Percentiles rank a stretch among this genome's conserved stretches.
Conservation (phyloP, 2,888 invertebrate species). For the Pecten maximus region DNA sequence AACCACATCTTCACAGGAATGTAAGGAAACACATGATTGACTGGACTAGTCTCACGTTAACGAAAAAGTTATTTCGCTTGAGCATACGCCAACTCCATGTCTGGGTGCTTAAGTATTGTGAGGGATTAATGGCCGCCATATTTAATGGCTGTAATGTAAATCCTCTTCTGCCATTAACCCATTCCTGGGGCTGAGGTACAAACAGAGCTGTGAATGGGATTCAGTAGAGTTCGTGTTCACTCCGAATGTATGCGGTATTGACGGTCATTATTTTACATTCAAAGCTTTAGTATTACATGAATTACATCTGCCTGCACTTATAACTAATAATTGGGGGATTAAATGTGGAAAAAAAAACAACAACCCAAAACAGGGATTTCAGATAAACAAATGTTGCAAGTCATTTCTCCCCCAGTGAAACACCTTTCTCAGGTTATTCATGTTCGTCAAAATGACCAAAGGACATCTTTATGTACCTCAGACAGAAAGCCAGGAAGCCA, state of each 20-base stretch:
- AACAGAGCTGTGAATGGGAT: neutral
- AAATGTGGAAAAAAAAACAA: too few species aligned
- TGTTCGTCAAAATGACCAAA: too few species aligned
- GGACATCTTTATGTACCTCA: too few species aligned
- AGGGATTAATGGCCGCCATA: slow-evolving; percentile 1
- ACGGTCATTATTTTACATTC: neutral
- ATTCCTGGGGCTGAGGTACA: neutral
- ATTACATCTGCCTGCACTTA: too few species aligned
- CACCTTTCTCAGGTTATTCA: too few species aligned
- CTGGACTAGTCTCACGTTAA: neutral
- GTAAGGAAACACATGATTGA: slow-evolving; percentile 16
- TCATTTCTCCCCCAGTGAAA: too few species aligned
- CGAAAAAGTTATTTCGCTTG: neutral
- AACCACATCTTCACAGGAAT: neutral
- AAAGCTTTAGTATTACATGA: neutral
- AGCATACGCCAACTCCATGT: neutral
- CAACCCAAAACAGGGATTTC: too few species aligned
- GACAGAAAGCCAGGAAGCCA: too few species aligned
- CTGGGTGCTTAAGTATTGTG: neutral
- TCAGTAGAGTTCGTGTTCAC: neutral
- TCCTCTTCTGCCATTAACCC: neutral
- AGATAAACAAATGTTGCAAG: too few species aligned
- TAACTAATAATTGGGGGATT: too few species aligned
- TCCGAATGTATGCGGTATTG: neutral
- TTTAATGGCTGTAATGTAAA: slow-evolving; percentile 20